phyloP scores from a whole-genome alignment of 2,888 invertebrate genomes.

The Biston betularia region DNA sequence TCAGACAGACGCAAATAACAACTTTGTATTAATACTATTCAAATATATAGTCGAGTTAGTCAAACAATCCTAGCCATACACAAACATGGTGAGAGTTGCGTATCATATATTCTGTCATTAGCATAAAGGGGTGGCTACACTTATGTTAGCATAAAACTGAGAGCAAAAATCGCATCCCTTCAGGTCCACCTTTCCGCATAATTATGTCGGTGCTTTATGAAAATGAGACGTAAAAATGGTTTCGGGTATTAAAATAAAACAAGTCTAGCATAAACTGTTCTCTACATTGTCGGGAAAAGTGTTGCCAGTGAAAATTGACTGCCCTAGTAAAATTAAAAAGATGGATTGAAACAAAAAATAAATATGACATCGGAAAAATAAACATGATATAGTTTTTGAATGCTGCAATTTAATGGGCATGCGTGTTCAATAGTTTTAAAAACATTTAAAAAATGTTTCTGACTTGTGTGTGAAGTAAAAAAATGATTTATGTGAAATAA shows the following conservation, averaged over 20 bases:
- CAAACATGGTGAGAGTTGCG: constrained; percentile 50
- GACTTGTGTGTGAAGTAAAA: no score
- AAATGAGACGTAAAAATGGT: constrained; percentile 72
- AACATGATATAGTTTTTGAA: no score
- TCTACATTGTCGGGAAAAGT: constrained; percentile 40
- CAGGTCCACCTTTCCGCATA: constrained; percentile 64
- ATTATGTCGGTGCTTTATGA: constrained; percentile 74
- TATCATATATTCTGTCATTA: constrained; percentile 67
- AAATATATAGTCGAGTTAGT: not conserved
- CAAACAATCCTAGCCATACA: constrained; percentile 8
- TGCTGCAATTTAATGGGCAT: no score
- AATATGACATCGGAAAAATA: no score
- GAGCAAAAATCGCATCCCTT: constrained; percentile 70
- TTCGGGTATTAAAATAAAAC: constrained; percentile 59
- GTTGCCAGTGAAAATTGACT: constrained; percentile 26
- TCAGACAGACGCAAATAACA: no score
- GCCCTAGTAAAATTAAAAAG: not conserved
- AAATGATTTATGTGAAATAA: no score
- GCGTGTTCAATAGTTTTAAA: no score
- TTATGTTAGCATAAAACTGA: constrained; percentile 74
- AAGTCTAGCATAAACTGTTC: constrained; percentile 54
- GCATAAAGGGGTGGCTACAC: constrained; percentile 66
- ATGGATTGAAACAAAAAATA: not conserved
- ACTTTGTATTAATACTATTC: not conserved
- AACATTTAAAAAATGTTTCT: no score